Conservation (phyloP, 2,113 vertebrate species). For the Phodopus roborovskii region DNA sequence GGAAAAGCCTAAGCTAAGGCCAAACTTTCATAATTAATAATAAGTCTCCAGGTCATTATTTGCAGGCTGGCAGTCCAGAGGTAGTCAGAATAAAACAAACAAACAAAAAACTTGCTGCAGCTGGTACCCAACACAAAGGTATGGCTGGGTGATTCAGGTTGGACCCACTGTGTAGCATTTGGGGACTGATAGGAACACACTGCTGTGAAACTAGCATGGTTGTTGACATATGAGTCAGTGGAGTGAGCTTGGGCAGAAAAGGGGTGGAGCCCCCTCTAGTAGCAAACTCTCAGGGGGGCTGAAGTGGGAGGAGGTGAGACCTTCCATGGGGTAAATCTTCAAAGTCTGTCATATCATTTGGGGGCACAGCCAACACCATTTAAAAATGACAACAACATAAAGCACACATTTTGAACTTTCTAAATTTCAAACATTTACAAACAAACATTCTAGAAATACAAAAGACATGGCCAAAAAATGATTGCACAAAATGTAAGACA, state of each 20-base stretch:
- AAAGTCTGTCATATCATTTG: no score
- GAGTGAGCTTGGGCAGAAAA: background rate
- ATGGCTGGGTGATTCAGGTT: background rate
- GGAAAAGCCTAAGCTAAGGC: no score
- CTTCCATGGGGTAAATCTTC: no score
- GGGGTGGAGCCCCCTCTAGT: background rate
- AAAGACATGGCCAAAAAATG: background rate
- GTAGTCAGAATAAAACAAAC: no score
- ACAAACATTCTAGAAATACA: background rate
- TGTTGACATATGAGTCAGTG: conserved; percentile 21
- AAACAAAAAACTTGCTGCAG: no score
- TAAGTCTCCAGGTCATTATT: no score
- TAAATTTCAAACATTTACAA: background rate
- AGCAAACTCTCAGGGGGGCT: background rate
- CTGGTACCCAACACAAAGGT: background rate
- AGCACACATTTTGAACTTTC: background rate
- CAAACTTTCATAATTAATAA: no score
- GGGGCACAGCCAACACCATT: background rate
- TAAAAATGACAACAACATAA: background rate
- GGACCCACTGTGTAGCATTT: background rate
- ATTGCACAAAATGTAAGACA: background rate
- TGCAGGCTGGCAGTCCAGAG: no score
- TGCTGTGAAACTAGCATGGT: background rate
- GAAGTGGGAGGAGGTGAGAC: background rate
- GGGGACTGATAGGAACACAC: background rate